phyloP scores from a whole-genome alignment of 37 sponge, comb jelly and placozoan genomes.

The Geodia barretti region DNA sequence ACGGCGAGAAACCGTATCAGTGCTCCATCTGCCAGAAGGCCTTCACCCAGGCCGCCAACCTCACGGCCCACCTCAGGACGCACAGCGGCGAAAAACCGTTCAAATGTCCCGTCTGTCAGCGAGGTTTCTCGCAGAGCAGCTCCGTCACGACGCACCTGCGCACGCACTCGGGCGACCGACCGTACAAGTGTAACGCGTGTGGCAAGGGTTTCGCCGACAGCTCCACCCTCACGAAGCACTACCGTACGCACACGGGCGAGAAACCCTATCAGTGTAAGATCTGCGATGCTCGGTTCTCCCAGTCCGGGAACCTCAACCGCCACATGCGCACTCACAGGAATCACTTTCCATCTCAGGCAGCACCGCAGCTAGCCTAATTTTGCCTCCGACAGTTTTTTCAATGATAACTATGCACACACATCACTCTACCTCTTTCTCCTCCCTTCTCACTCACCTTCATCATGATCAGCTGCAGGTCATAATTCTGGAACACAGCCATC shows the following conservation, averaged over 20 bases:
- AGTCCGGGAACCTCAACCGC: conserved; percentile 87
- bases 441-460: no score
- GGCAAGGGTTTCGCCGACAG: conserved; percentile 89
- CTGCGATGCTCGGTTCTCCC: conserved; percentile 86
- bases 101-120: conserved; percentile 84
- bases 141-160: conserved; percentile 93
- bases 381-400: neutral
- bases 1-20: conserved; percentile 92
- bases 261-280: conserved; percentile 94
- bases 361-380: neutral
- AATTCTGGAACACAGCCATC: no score
- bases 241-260: conserved; percentile 81
- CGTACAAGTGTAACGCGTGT: conserved; percentile 86
- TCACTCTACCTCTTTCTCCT: no score
- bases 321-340: conserved; percentile 94
- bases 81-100: conserved; percentile 98
- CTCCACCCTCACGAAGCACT: conserved; percentile 91
- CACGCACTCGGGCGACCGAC: conserved; percentile 93
- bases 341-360: conserved; percentile 14
- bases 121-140: conserved; percentile 88
- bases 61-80: conserved; percentile 92
- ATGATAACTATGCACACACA: no score
- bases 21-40: conserved; percentile 87
- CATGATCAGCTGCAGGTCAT: no score
- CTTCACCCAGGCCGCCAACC: conserved; percentile 95